phyloP scores from a whole-genome alignment of 2,888 invertebrate genomes.

The Lochmaea capreae region DNA sequence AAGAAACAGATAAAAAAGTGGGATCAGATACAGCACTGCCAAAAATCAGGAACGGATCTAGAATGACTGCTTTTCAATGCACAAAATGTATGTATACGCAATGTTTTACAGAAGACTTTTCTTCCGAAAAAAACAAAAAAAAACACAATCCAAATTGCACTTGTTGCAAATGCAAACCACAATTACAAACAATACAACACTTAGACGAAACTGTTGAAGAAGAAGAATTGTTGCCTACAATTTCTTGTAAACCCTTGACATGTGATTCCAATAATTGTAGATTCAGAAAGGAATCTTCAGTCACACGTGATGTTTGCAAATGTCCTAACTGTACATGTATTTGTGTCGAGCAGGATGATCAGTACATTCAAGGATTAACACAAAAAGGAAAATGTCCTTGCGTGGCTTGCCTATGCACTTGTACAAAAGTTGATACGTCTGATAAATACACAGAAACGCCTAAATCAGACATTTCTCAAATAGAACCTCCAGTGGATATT shows the following conservation, averaged over 20 bases:
- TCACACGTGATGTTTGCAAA: background rate
- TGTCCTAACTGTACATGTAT: background rate
- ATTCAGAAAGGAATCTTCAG: background rate
- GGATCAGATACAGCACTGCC: background rate
- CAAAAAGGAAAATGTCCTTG: background rate
- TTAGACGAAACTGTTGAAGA: background rate
- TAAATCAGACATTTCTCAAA: background rate
- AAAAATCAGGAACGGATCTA: background rate
- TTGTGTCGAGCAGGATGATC: background rate
- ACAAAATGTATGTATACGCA: background rate
- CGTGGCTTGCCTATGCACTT: background rate
- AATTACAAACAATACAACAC: background rate
- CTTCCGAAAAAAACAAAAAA: background rate
- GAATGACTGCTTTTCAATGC: background rate
- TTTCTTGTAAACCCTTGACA: no score
- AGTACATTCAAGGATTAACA: background rate
- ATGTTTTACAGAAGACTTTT: background rate
- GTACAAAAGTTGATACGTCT: background rate
- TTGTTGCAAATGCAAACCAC: background rate
- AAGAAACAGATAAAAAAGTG: background rate
- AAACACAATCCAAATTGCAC: background rate
- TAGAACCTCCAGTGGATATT: background rate
- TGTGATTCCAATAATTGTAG: no score
- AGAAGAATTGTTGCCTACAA: background rate
- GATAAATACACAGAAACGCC: background rate